These are phyloP conservation scores for Caenorhabditis virilis DNA, from an alignment of 2,888 invertebrate species.

Conservation along the genomic window DNA sequence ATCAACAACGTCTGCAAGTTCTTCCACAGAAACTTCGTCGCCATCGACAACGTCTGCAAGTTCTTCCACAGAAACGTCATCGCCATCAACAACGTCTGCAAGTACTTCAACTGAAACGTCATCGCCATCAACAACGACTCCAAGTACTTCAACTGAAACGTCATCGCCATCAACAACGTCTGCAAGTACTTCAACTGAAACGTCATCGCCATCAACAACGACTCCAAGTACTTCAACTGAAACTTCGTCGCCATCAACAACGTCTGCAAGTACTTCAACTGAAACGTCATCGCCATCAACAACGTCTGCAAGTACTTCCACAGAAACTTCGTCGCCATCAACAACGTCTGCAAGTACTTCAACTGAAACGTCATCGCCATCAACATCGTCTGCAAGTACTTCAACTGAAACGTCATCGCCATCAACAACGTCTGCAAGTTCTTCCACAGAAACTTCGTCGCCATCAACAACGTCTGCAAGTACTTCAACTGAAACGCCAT, in stretches of 20 bases:
- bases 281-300: slow-evolving; percentile 9
- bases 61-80: too few relatives aligned
- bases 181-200: neutral
- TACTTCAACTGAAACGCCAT: slow-evolving; percentile 4
- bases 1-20: too few relatives aligned
- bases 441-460: neutral
- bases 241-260: slow-evolving; percentile 1
- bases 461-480: slow-evolving; percentile 8
- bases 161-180: neutral
- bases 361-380: slow-evolving; percentile 8
- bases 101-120: neutral
- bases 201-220: neutral
- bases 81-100: too few relatives aligned
- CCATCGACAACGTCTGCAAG: too few relatives aligned
- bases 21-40: too few relatives aligned
- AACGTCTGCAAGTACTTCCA: slow-evolving; percentile 7
- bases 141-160: neutral
- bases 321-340: slow-evolving; percentile 5
- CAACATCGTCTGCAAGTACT: neutral
- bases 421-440: neutral
- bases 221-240: neutral
- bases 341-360: neutral
- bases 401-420: slow-evolving; percentile 6
- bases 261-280: slow-evolving; percentile 9
- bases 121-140: neutral